Base-by-base conservation (phyloP, 2,888 invertebrate genomes). In the Napeogenes inachia region DNA sequence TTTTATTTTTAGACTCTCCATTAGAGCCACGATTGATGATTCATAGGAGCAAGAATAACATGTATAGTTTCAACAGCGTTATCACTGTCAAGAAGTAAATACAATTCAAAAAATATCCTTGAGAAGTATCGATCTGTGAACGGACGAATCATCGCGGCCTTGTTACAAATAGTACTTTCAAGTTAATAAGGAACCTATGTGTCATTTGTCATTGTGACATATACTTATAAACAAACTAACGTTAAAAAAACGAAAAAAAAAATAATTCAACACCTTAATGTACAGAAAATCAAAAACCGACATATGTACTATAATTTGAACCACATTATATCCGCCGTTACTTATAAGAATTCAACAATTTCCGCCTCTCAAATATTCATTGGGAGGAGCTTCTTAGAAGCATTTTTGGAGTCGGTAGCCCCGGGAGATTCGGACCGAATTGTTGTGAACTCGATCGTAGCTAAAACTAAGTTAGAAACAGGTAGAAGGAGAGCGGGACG, bases 351-450 rank as follows among this genome's bases (percentile, higher is more conserved):
- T 65, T 68, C 58, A 59, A 66, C 68, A 71, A 71, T 71, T 69
- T 71, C 67, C 68, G 64, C 68, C 46, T 50, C 63, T 69, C 63
- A 64, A 70, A 69, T 70, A 70, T 70, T 70, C 68, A 70, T 63
- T 50, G 65, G 65, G 64, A 60, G 64, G 59, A 54, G 54, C 63
- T 68, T 68, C 69, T 63, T 58, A 62, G 71, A 69, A 69, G 64
- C 65, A 65, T 63, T 68, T 65, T 50, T 63, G 54, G 60, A 68
- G 68, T 56, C 55, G 60, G 57, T 60, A 59, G 65, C 71, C 68
- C 65, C 65, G 62, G 65, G 68, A 58, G 70, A 63, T 64, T 62
- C 55, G 62, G 66, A 62, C 65, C 62, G 67, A 63, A 61, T 60
- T 64, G 65, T 56, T 62, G 56, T 59, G 62, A 38, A 57, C 62